Conservation (phyloP, 1,140 invertebrate genomes). For the Platyura marginata region DNA sequence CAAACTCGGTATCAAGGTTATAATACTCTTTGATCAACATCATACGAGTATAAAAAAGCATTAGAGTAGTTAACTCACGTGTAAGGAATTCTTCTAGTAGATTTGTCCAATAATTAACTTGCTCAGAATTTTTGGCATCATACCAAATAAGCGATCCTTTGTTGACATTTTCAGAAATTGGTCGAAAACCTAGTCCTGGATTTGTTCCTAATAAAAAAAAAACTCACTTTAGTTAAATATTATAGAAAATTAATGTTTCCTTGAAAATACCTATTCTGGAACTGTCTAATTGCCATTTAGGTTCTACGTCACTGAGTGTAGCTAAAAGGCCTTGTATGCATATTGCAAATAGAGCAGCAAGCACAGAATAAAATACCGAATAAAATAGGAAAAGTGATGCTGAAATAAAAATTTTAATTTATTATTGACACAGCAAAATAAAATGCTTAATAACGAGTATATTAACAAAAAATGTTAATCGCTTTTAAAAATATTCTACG, state of each 20-base stretch:
- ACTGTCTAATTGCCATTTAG: constrained; percentile 48
- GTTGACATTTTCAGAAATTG: constrained; percentile 44
- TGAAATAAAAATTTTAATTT: no score
- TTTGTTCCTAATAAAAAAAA: constrained; percentile 30
- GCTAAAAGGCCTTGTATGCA: constrained; percentile 63
- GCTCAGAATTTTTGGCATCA: constrained; percentile 35
- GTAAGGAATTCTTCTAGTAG: constrained; percentile 5
- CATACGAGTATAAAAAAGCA: not conserved
- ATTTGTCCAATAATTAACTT: constrained; percentile 40
- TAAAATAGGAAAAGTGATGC: constrained; percentile 67
- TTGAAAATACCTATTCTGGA: constrained; percentile 57
- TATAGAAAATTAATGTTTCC: not conserved
- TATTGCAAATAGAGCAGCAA: constrained; percentile 61
- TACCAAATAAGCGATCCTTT: constrained; percentile 71
- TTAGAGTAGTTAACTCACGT: not conserved
- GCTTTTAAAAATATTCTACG: no score
- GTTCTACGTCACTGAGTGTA: constrained; percentile 44
- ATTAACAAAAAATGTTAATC: no score
- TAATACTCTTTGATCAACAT: no score
- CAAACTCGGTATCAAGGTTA: no score
- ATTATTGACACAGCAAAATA: no score
- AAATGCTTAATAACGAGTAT: no score
- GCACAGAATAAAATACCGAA: constrained; percentile 57
- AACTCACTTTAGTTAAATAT: not conserved
- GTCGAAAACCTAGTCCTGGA: constrained; percentile 71